Evolutionary conservation across 2,888 invertebrate genomes (phyloP), one percentile per base, ranked within the genome.

Genomic region (Neria commutata): DNA sequence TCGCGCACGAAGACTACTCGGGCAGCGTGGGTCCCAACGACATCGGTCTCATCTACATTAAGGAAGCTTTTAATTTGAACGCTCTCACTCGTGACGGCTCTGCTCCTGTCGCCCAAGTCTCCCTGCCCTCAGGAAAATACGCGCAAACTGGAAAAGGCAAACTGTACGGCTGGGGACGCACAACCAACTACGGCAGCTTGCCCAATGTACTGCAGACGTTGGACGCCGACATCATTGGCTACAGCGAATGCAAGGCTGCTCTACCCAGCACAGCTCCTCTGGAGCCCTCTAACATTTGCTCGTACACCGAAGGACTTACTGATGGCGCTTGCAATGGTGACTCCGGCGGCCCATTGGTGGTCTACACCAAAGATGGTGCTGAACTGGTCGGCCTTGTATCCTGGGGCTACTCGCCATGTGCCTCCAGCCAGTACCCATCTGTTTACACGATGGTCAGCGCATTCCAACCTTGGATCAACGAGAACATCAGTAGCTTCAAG

Each of bases 351-450:
- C 81, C 81, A 1, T 54, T 81, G 63, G 66, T 77, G 2, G 61
- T 37, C 40, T 29, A 47, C 17, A 63, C 55, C 3, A 1, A 48
- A 10, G 46, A 58, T 0, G 52, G 23, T n/a, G 47, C 17, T 25
- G 60, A 72, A 26, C 67, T 62, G 58, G 65, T 83, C 25, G 85
- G 85, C 56, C 71, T 84, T 55, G 84, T 84, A 11, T 84, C 84
- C 24, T 85, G 84, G 84, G 84, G 84, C 19, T 70, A 75, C 33
- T 78, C 77, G 8, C 84, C 84, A 8, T 84, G 84, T 56, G 77
- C 79, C 11, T 61, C 47, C 29, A 69, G 68, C n/a, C 70, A 66
- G 16, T 69, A 74, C 24, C 84, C 84, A 1, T 82, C 84, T 0
- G 83, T 83, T 1, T 84, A 81, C 67, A 83, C 83, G 1, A 64